These are phyloP conservation scores for Drosophila ironensis DNA, from an alignment of 1,140 invertebrate genomes.

Conservation along the genomic window DNA sequence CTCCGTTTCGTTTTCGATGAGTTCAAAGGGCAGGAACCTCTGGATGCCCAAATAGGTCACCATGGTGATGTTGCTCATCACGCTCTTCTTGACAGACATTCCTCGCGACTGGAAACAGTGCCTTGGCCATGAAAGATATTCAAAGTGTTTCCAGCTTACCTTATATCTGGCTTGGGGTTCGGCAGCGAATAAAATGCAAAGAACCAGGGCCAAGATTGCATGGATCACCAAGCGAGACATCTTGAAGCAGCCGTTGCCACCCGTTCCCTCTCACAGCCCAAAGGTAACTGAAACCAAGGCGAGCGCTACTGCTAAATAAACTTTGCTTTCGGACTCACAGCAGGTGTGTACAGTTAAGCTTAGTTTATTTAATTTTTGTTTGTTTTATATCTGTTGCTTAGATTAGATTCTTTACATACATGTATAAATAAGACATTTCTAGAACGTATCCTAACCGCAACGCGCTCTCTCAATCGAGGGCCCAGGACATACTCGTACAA, in stretches of 20 bases:
- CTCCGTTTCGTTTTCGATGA: neutral
- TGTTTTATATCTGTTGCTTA: conserved; percentile 61
- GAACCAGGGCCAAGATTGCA: too few species aligned
- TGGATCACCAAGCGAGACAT: too few species aligned
- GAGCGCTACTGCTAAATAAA: neutral
- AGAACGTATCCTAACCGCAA: conserved; percentile 58
- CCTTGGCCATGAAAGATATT: too few species aligned
- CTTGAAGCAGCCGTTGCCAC: too few species aligned
- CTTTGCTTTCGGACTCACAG: conserved; percentile 8
- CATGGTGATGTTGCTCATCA: conserved; percentile 20
- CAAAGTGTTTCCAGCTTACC: too few species aligned
- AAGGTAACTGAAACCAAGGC: neutral
- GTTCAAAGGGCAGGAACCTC: neutral
- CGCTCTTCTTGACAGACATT: neutral
- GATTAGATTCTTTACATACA: conserved; percentile 73
- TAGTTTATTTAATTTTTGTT: conserved; percentile 69
- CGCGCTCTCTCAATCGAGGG: conserved; percentile 26
- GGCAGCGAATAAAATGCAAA: too few species aligned
- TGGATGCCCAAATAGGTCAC: neutral
- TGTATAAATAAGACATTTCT: conserved; percentile 74
- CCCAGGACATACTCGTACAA: conserved; percentile 6
- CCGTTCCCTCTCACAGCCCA: too few species aligned
- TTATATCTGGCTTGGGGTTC: too few species aligned
- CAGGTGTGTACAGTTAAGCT: conserved; percentile 49
- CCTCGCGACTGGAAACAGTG: neutral